Conservation (phyloP, 1,140 invertebrate species). For the Sycobia sp. region DNA sequence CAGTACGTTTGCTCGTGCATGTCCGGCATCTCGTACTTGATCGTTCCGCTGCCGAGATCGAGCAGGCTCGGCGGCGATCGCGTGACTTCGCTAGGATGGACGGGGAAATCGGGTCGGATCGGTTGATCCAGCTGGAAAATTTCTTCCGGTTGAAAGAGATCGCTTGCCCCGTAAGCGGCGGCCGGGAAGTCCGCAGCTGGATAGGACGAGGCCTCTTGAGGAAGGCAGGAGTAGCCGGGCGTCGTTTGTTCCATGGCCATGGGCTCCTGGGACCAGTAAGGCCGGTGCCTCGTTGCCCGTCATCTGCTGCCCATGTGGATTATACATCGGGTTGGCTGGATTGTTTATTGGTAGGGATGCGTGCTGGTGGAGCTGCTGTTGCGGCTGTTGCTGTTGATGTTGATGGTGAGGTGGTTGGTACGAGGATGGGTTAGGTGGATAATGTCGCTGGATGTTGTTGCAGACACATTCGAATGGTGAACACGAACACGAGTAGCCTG, state of each 20-base stretch:
- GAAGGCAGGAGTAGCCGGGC: constrained; percentile 43
- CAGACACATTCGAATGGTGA: constrained; percentile 71
- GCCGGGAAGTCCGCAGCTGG: constrained; percentile 59
- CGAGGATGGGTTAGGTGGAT: constrained; percentile 43
- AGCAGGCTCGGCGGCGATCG: constrained; percentile 72
- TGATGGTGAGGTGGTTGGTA: constrained; percentile 50
- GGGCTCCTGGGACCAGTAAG: constrained; percentile 54
- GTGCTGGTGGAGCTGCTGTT: not conserved
- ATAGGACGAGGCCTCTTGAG: constrained; percentile 52
- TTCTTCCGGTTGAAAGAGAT: constrained; percentile 78
- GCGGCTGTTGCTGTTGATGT: constrained; percentile 35
- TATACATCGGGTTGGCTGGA: constrained; percentile 3
- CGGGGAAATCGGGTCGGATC: constrained; percentile 66
- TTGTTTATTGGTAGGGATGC: not conserved
- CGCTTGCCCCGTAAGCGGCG: constrained; percentile 63
- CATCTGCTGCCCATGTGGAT: constrained; percentile 19
- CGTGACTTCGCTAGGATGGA: constrained; percentile 60
- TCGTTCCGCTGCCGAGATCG: constrained; percentile 73
- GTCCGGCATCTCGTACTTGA: constrained; percentile 59
- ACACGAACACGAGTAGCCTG: constrained; percentile 69
- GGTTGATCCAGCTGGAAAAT: constrained; percentile 79
- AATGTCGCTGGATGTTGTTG: constrained; percentile 3
- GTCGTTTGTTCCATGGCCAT: constrained; percentile 44
- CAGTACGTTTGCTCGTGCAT: constrained; percentile 50
- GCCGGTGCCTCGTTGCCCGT: constrained; percentile 25